Base-by-base conservation (phyloP, 92 coral and sea anemone genomes). In the Epizoanthus scotinus region DNA sequence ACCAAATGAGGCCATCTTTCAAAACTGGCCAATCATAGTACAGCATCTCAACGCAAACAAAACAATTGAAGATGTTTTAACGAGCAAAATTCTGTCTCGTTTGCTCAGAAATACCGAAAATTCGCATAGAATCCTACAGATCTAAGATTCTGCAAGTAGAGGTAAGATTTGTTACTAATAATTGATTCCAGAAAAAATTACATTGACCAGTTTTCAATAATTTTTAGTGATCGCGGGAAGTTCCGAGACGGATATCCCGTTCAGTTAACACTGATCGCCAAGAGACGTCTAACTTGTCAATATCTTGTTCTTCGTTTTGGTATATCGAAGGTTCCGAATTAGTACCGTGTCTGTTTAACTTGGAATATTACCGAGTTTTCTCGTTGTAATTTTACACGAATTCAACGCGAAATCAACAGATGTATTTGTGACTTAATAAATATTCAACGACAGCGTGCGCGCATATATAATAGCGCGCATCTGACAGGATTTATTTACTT, bases 11-110 rank as follows among this genome's bases (percentile, higher is more conserved):
- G 63, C 69, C 69, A 40, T 38, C 56, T 40, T 36, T 75, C 56
- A 75, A 75, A n/a, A 36, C 26, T 19, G 63, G 6, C 81, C 81
- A 75, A 75, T 75, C 81, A 75, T 40, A 38, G 60, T 26, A 22
- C 56, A n/a, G 27, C 36, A 40, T 59, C 61, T 12, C 67, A 63
- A 57, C 68, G 68, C 56, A 21, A 44, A 75, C 66, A 75, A 74
- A 24, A 57, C 60, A 34, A 42, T 38, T 5, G 62, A 58, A 36
- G 24, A 13, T 36, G 13, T 53, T 75, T 59, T 40, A 13, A 59
- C 56, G n/a, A 40, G 56, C 40, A 75, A 22, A n/a, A 58, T 55
- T 57, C 81, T 60, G 22, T 75, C 44, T 71, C 63, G 14, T 26
- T n/a, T 3, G 31, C 29, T 19, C 36, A 58, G 47, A 36, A 54